These are phyloP conservation scores for Dromas ardeola DNA, from an alignment of 2,113 vertebrate species.

Conservation along the genomic window DNA sequence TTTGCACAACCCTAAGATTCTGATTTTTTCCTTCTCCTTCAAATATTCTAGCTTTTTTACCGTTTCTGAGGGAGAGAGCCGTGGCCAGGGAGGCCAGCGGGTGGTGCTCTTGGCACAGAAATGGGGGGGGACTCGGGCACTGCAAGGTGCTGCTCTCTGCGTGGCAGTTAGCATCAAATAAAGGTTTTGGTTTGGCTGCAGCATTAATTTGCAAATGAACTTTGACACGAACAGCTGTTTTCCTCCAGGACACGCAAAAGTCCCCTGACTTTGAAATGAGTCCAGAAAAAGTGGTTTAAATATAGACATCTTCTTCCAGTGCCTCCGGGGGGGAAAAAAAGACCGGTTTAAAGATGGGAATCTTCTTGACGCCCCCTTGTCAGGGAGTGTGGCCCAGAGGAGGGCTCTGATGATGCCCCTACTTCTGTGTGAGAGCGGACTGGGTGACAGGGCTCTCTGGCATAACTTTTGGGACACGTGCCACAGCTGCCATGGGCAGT, in stretches of 20 bases:
- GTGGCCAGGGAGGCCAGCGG: not conserved
- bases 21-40: not conserved
- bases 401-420: not conserved
- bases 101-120: slow-evolving; percentile 44
- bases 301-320: not conserved
- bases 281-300: not conserved
- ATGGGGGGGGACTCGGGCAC: not conserved
- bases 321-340: not conserved
- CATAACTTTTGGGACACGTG: rapidly evolving
- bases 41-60: rapidly evolving
- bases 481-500: rapidly evolving
- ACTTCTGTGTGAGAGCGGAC: rapidly evolving
- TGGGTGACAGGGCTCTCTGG: rapidly evolving
- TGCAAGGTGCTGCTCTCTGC: not conserved
- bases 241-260: not conserved
- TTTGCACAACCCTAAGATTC: not conserved
- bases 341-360: rapidly evolving
- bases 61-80: not conserved
- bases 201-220: not conserved
- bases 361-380: not conserved
- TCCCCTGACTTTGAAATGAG: not conserved
- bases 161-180: rapidly evolving
- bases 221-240: not conserved
- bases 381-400: not conserved
- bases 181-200: not conserved